A percentile compares a stretch with the other conserved stretches of the same genome.
Conservation (phyloP, 2,888 invertebrate species). For the Mycalesis mineus region DNA sequence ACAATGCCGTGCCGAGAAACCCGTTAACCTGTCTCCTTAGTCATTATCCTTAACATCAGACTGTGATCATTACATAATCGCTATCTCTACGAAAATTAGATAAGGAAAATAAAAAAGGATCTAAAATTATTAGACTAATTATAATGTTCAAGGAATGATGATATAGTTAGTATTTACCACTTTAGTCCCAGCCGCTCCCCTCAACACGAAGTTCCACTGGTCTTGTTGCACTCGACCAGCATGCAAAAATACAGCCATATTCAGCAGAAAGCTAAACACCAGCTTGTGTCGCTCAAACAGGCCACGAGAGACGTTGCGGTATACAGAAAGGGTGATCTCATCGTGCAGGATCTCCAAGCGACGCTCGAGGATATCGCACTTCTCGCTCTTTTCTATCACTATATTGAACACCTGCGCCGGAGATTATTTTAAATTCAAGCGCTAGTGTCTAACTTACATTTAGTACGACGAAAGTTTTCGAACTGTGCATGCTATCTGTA, state of each 20-base stretch:
- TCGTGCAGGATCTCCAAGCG: constrained; percentile 84
- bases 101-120: too few relatives aligned
- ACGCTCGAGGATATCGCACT: constrained; percentile 79
- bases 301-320: constrained; percentile 92
- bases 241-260: constrained; percentile 85
- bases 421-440: too few relatives aligned
- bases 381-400: constrained; percentile 88
- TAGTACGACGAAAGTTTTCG: too few relatives aligned
- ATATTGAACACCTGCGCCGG: constrained; percentile 84
- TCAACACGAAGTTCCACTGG: constrained; percentile 88
- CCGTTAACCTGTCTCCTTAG: too few relatives aligned
- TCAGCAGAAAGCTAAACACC: constrained; percentile 90
- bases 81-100: too few relatives aligned
- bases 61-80: too few relatives aligned
- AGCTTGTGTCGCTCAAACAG: constrained; percentile 94
- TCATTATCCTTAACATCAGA: too few relatives aligned
- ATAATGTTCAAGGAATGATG: too few relatives aligned
- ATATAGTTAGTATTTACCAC: constrained; percentile 50
- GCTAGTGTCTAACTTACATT: too few relatives aligned
- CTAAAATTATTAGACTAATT: too few relatives aligned
- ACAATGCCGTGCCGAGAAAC: too few relatives aligned
- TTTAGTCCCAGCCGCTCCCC: constrained; percentile 82
- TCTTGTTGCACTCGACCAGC: constrained; percentile 75
- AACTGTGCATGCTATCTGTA: too few relatives aligned
- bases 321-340: constrained; percentile 89